These are phyloP conservation scores for Eupristina koningsbergeri DNA, from an alignment of 1,140 invertebrate genomes.

Conservation along the genomic window DNA sequence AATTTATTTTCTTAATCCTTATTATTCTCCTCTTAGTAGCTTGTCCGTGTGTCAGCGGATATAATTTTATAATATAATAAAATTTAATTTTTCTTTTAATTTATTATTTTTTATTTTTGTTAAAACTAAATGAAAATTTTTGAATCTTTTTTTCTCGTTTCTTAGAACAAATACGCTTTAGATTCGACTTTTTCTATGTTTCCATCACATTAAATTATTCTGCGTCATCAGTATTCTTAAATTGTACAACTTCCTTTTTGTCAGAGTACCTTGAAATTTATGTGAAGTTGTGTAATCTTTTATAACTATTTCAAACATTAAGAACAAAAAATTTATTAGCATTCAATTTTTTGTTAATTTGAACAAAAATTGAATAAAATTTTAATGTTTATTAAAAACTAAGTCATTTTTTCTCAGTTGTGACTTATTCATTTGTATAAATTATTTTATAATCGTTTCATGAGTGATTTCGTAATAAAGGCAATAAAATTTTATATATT, in stretches of 20 bases:
- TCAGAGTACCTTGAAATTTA: slow-evolving; percentile 35
- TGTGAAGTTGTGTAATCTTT: slow-evolving; percentile 21
- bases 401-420: too few relatives aligned
- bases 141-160: slow-evolving; percentile 31
- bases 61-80: too few relatives aligned
- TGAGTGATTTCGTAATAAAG: too few relatives aligned
- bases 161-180: slow-evolving; percentile 30
- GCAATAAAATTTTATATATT: too few relatives aligned
- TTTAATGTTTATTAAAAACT: too few relatives aligned
- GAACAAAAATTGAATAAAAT: too few relatives aligned
- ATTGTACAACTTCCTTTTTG: slow-evolving; percentile 44
- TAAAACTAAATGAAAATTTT: neutral
- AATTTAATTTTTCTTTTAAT: slow-evolving; percentile 2
- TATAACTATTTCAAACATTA: neutral
- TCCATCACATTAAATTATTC: slow-evolving; percentile 30
- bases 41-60: too few relatives aligned
- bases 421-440: too few relatives aligned
- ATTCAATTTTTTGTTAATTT: too few relatives aligned
- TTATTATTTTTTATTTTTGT: slow-evolving; percentile 32
- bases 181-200: slow-evolving; percentile 45
- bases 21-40: slow-evolving; percentile 42
- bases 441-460: too few relatives aligned
- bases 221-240: neutral
- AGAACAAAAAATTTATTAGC: too few relatives aligned
- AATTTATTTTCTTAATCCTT: slow-evolving; percentile 34